Evolutionary conservation across 2,113 vertebrate genomes (phyloP), one percentile per base, ranked within the genome.

Genomic region (Chaenogobius annularis): DNA sequence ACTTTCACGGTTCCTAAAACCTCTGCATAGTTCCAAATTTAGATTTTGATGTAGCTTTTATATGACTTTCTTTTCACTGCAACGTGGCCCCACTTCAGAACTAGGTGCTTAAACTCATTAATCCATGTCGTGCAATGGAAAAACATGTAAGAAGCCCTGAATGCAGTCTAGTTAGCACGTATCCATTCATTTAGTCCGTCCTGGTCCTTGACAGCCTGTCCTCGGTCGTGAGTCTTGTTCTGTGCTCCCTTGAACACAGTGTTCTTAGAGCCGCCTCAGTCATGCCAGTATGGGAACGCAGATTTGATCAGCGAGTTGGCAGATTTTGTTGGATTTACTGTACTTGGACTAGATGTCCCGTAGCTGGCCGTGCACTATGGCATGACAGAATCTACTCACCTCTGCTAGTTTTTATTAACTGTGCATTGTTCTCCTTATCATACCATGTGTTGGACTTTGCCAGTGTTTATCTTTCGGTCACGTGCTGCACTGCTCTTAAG

Each of bases 271-370:
- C 74, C 79, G 52, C 58, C 72, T 64, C 55, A 64, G 68, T 77
- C 68, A 3, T 72, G 75, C 77, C 79, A 58, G 77, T 85, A 64
- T 86, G 82, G 82, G 83, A 88, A 83, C 79, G 79, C 75, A 75
- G 74, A 81, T 86, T 84, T 85, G 85, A 81, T 84, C 47, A 50
- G 64, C 67, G 67, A 69, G 55, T 80, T 79, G 69, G 68, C 73
- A 86, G 84, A 82, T 84, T 84, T 83, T 77, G 76, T 73, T 79
- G 81, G 87, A 88, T 91, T 91, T 87, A 85, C 83, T 90, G 77
- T 91, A 77, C 84, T 88, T 81, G 84, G 83, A 88, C 88, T 80
- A 47, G 77, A 87, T 84, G 82, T 85, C 81, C 82, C 81, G 77
- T 23, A 85, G 68, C 76, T 78, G 72, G 48, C 73, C 73, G 71